Conservation (phyloP, 2,113 vertebrate species). For the Eulemur rufifrons region DNA sequence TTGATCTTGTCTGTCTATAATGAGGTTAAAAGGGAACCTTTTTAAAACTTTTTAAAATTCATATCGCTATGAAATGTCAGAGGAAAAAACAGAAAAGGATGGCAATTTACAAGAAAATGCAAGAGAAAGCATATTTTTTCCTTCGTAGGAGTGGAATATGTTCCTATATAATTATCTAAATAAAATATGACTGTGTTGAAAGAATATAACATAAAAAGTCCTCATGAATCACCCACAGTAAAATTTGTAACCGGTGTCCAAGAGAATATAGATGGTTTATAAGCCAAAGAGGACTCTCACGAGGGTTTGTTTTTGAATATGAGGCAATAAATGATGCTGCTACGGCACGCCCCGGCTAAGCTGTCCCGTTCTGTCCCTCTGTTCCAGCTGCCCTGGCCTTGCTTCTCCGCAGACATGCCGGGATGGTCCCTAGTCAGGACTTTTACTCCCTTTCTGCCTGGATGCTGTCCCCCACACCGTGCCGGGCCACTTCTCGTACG, state of each 20-base stretch:
- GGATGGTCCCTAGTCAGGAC: not conserved
- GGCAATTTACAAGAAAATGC: not conserved
- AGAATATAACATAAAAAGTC: not conserved
- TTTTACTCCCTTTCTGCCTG: not conserved
- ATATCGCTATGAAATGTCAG: not conserved
- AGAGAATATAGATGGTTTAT: not conserved
- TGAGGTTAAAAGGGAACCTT: not conserved
- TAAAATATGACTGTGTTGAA: slow-evolving; percentile 15
- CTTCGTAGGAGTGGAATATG: not conserved
- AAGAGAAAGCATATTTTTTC: not conserved
- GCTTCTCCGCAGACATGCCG: not conserved
- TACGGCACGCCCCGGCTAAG: not conserved
- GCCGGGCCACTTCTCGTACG: not conserved
- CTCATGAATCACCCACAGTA: not conserved
- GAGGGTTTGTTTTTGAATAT: not conserved
- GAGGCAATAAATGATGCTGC: not conserved
- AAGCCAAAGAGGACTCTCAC: not conserved
- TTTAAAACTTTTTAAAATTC: not conserved
- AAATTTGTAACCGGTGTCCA: not conserved
- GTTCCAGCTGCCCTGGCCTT: not conserved
- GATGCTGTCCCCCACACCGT: not conserved
- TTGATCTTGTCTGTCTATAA: not conserved
- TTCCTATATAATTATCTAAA: not conserved
- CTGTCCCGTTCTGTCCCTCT: not conserved
- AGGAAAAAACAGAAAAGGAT: not conserved